These are phyloP conservation scores for Magallana gigas DNA, from an alignment of 1,140 invertebrate species.

Conservation along the genomic window DNA sequence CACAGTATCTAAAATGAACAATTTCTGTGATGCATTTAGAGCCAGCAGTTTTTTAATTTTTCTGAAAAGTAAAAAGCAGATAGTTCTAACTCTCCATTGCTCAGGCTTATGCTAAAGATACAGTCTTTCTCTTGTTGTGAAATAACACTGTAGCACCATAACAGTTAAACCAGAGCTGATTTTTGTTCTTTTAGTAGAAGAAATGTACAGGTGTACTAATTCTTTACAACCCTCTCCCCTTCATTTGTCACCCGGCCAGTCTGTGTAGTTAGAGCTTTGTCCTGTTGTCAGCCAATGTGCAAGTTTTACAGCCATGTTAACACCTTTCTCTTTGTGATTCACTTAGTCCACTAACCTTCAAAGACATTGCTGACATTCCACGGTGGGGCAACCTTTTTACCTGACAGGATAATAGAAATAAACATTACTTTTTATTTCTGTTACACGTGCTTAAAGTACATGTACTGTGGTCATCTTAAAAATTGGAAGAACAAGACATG, in stretches of 20 bases:
- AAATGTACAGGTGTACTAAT: neutral
- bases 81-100: too few relatives aligned
- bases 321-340: neutral
- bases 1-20: neutral
- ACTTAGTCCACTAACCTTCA: neutral
- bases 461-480: too few relatives aligned
- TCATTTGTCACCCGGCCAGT: neutral
- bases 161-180: too few relatives aligned
- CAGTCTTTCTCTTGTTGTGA: too few relatives aligned
- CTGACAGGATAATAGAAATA: neutral
- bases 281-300: conserved; percentile 2
- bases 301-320: conserved; percentile 17
- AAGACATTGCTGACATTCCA: neutral
- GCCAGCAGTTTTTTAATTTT: too few relatives aligned
- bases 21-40: too few relatives aligned
- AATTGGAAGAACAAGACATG: too few relatives aligned
- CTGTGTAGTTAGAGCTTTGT: neutral
- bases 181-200: neutral
- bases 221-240: neutral
- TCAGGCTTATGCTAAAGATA: too few relatives aligned
- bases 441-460: too few relatives aligned
- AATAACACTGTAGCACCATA: too few relatives aligned
- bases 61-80: too few relatives aligned
- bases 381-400: neutral
- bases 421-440: too few relatives aligned